phyloP scores from a whole-genome alignment of 2,113 vertebrate genomes.

The Cisticola juncidis region DNA sequence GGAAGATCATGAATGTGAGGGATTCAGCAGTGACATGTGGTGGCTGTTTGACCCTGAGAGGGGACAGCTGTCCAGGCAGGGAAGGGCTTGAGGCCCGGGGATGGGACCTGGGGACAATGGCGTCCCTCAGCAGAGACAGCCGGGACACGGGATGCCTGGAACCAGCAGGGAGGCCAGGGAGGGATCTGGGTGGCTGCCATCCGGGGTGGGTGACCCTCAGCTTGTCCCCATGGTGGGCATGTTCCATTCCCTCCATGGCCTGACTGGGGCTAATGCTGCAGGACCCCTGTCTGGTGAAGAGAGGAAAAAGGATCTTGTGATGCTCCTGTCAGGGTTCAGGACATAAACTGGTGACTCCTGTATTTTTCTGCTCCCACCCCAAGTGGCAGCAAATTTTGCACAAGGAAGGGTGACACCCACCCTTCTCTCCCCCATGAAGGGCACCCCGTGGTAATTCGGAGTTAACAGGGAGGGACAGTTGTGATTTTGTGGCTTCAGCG shows the following conservation, averaged over 20 bases:
- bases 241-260: neutral
- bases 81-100: neutral
- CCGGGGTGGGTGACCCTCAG: neutral
- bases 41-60: neutral
- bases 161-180: fast-evolving
- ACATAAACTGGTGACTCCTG: neutral
- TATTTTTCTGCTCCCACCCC: neutral
- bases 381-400: neutral
- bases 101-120: neutral
- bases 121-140: neutral
- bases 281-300: neutral
- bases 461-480: fast-evolving
- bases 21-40: conserved; percentile 30
- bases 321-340: neutral
- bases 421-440: neutral
- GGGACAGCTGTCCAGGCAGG: conserved; percentile 41
- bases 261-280: neutral
- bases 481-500: neutral
- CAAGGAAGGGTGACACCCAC: neutral
- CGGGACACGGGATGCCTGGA: neutral
- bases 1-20: conserved; percentile 20
- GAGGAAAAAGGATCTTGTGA: neutral
- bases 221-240: neutral
- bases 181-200: neutral
- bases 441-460: fast-evolving